Evolutionary conservation across 37 sponge, comb jelly and placozoan species (phyloP).

Genomic region (Halisarca cf. caerulea): DNA sequence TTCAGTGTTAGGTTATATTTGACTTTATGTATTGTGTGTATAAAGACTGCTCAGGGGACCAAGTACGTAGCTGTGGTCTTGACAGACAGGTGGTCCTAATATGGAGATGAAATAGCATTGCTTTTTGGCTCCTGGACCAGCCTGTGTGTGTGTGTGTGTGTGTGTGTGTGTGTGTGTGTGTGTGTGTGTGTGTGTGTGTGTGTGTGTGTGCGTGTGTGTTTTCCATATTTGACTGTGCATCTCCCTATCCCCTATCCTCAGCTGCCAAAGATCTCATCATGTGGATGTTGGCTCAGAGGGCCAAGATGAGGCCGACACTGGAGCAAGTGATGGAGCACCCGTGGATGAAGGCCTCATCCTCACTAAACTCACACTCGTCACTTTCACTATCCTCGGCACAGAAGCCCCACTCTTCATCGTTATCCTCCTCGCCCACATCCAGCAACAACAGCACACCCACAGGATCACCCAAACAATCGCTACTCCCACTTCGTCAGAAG

Average conservation of each 20-base stretch:
- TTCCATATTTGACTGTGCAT: no score
- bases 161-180: no score
- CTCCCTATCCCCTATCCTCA: conserved; percentile 1
- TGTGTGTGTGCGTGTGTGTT: no score
- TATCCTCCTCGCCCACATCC: conserved; percentile 19
- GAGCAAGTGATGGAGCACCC: conserved; percentile 73
- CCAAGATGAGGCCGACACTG: conserved; percentile 63
- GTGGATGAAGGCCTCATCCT: conserved; percentile 42
- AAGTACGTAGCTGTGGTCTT: no score
- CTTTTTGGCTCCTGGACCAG: no score
- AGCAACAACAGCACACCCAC: conserved; percentile 15
- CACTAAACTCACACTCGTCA: background rate
- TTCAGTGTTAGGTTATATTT: no score
- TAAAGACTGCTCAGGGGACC: no score
- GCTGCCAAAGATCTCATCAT: conserved; percentile 66
- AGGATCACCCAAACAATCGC: background rate
- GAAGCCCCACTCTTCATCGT: background rate
- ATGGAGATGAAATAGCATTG: no score
- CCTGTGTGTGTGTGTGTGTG: no score
- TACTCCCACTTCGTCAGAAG: conserved; percentile 21
- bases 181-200: no score
- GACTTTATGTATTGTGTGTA: no score
- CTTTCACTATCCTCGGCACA: background rate
- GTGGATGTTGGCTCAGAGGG: conserved; percentile 60
- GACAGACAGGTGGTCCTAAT: background rate